Percentiles rank a stretch among this genome's conserved stretches.
Evolutionary conservation across 2,797 vertebrate genomes (phyloP).

Genomic region (Syngnathus acus): DNA sequence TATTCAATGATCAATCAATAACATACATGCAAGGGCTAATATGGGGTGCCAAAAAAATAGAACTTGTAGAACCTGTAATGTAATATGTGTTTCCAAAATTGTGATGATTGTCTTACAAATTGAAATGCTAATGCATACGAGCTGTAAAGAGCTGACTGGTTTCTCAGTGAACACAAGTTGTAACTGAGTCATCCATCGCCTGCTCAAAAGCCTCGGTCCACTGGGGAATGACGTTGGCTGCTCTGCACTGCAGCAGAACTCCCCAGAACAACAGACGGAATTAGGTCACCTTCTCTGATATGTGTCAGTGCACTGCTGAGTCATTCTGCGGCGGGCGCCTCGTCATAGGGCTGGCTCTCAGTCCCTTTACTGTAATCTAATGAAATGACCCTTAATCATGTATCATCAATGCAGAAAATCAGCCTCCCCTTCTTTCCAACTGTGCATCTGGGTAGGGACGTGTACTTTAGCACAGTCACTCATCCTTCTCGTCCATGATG

Average conservation of each 20-base stretch:
- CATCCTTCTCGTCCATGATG: constrained; percentile 6
- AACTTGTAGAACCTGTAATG: too few relatives aligned
- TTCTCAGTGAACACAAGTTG: constrained; percentile 3
- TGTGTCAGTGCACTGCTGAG: constrained; percentile 59
- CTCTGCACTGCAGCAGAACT: constrained; percentile 37
- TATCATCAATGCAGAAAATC: constrained; percentile 11
- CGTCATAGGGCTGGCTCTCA: constrained; percentile 18
- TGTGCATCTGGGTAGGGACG: constrained; percentile 13
- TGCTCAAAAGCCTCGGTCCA: constrained; percentile 11
- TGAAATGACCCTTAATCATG: constrained; percentile 18
- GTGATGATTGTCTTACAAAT: neutral
- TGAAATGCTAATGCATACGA: neutral
- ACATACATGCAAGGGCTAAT: too few relatives aligned
- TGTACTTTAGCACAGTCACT: constrained; percentile 10
- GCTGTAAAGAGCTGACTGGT: neutral
- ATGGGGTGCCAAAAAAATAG: too few relatives aligned
- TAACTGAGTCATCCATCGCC: constrained; percentile 45
- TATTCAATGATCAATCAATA: too few relatives aligned
- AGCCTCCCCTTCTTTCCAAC: constrained; percentile 3
- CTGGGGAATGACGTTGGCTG: constrained; percentile 20
- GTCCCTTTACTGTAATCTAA: constrained; percentile 23
- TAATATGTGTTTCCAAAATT: neutral
- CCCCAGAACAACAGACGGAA: constrained; percentile 51
- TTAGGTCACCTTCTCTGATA: constrained; percentile 48
- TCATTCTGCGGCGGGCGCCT: constrained; percentile 31